Evolutionary conservation across 2,113 vertebrate genomes (phyloP).

Genomic region (Aplodontia rufa): DNA sequence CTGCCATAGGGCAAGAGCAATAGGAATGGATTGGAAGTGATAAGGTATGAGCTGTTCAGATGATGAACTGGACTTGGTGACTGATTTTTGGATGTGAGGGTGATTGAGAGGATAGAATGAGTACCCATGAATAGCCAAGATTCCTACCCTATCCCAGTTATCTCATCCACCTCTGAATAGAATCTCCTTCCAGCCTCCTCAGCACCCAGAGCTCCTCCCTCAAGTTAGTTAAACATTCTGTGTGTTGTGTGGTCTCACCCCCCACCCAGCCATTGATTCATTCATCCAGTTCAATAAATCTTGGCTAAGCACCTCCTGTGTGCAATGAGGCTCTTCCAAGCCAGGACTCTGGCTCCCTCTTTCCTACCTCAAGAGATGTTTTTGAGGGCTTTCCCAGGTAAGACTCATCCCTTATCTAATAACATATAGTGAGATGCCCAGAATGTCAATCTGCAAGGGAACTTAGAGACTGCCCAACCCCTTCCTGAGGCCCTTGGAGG

Average conservation of each 20-base stretch:
- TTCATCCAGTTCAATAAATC: constrained; percentile 48
- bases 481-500: neutral
- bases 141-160: neutral
- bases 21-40: neutral
- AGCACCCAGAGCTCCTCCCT: constrained; percentile 21
- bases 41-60: neutral
- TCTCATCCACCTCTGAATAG: constrained; percentile 35
- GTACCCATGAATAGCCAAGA: constrained; percentile 1
- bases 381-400: constrained; percentile 36
- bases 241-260: constrained; percentile 24
- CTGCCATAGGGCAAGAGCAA: neutral
- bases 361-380: constrained; percentile 58
- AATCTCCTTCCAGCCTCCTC: constrained; percentile 41
- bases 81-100: constrained; percentile 46
- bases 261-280: constrained; percentile 19
- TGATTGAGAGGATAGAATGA: constrained; percentile 46
- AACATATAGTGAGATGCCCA: constrained; percentile 26
- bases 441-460: constrained; percentile 18
- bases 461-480: constrained; percentile 33
- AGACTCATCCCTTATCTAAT: constrained; percentile 25
- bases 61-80: constrained; percentile 12
- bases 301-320: constrained; percentile 54
- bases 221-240: constrained; percentile 25
- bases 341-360: constrained; percentile 20
- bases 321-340: constrained; percentile 42